Evolutionary conservation across 2,113 vertebrate genomes (phyloP).

Genomic region (Lonchura striata): DNA sequence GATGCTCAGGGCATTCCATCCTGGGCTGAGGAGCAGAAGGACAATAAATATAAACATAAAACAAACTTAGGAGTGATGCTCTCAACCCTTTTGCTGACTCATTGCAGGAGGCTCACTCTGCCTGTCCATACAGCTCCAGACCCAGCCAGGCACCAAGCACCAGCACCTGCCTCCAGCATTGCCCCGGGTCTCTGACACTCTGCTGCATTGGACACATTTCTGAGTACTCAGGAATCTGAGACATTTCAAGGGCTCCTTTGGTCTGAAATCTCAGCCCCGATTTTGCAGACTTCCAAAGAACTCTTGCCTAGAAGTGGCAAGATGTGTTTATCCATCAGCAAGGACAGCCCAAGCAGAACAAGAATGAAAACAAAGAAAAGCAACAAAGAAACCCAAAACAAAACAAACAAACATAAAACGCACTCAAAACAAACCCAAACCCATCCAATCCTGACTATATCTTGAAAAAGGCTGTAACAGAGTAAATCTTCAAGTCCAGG

Average conservation of each 20-base stretch:
- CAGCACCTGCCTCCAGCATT: neutral
- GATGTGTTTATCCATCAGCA: neutral
- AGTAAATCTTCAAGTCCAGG: neutral
- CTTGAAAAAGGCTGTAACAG: neutral
- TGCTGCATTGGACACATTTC: neutral
- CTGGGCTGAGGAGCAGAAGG: neutral
- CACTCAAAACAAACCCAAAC: neutral
- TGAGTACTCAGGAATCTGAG: neutral
- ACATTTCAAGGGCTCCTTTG: neutral
- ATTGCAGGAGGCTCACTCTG: neutral
- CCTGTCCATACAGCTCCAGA: neutral
- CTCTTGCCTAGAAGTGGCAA: neutral
- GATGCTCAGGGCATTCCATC: neutral
- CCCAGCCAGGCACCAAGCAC: fast-evolving
- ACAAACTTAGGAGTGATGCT: neutral
- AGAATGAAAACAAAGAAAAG: neutral
- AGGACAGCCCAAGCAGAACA: neutral
- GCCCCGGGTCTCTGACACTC: fast-evolving
- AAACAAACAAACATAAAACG: neutral
- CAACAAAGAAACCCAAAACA: neutral
- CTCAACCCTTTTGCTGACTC: neutral
- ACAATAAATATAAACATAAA: neutral
- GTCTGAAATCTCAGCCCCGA: fast-evolving
- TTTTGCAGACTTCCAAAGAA: neutral
- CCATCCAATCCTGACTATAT: neutral